Conservation (phyloP, 2,113 vertebrate species). For the Malurus cyaneus region DNA sequence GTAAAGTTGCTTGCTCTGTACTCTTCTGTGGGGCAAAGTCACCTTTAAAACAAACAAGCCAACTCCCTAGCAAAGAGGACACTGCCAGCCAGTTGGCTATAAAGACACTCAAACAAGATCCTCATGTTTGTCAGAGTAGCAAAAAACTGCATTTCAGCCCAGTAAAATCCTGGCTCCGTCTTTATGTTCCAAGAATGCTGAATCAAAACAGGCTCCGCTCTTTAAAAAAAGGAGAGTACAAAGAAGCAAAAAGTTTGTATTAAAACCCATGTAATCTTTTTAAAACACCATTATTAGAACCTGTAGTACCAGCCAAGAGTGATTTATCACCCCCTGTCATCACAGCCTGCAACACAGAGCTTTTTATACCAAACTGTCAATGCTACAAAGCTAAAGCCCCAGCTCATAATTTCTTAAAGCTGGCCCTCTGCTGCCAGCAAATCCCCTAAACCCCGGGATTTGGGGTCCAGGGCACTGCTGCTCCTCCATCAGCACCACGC, state of each 20-base stretch:
- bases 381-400: conserved; percentile 18
- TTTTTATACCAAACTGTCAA: conserved; percentile 44
- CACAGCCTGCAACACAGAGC: not conserved
- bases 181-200: conserved; percentile 3
- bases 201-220: conserved; percentile 27
- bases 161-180: not conserved
- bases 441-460: not conserved
- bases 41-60: not conserved
- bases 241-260: conserved; percentile 40
- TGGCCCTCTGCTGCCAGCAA: not conserved
- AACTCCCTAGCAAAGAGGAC: not conserved
- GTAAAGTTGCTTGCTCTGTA: not conserved
- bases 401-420: conserved; percentile 18
- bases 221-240: conserved; percentile 1
- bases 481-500: not conserved
- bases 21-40: not conserved
- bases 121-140: not conserved
- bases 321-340: conserved; percentile 55
- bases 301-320: conserved; percentile 34
- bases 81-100: not conserved
- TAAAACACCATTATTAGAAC: conserved; percentile 53
- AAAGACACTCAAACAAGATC: conserved; percentile 11
- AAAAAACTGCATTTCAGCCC: not conserved
- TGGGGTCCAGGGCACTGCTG: not conserved
- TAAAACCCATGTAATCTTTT: conserved; percentile 56